Conservation (phyloP, 1,140 invertebrate species). For the Drosophila ambigua region DNA sequence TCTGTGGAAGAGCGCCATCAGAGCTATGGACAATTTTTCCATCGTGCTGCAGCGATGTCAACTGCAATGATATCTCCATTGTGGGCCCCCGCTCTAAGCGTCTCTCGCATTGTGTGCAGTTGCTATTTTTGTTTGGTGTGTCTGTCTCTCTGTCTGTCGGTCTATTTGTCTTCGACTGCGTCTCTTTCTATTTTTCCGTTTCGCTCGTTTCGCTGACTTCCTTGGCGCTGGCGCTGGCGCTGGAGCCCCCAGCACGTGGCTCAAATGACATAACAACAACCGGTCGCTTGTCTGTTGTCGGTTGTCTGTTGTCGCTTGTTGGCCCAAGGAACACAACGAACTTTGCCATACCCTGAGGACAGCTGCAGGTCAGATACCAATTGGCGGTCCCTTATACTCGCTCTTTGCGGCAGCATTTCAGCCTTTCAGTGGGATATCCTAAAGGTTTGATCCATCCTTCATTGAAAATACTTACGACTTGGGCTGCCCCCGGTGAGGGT, state of each 20-base stretch:
- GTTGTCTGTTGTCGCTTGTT: too few species aligned
- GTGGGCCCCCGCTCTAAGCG: slow-evolving; percentile 4
- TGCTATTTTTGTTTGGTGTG: slow-evolving; percentile 7
- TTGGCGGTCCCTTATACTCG: too few species aligned
- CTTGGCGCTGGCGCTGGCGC: slow-evolving; percentile 1
- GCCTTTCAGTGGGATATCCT: too few species aligned
- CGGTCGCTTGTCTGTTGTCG: neutral
- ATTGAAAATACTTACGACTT: too few species aligned
- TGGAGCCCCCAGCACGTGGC: slow-evolving; percentile 23
- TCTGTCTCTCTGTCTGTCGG: neutral
- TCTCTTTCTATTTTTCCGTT: slow-evolving; percentile 1
- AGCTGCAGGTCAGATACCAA: too few species aligned
- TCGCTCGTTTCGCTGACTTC: slow-evolving; percentile 25
- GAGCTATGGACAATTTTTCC: slow-evolving; percentile 27
- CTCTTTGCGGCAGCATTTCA: too few species aligned
- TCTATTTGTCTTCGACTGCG: neutral
- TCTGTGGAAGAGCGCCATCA: neutral
- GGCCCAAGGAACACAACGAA: too few species aligned
- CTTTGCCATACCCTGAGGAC: too few species aligned
- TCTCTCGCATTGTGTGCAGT: neutral
- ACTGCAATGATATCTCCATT: slow-evolving; percentile 52
- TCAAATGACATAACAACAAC: slow-evolving; percentile 33
- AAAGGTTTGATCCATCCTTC: too few species aligned
- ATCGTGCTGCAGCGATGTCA: slow-evolving; percentile 26
- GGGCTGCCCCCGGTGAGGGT: too few species aligned